Conservation (phyloP, 2,888 invertebrate species). For the Nasonovia ribisnigri region DNA sequence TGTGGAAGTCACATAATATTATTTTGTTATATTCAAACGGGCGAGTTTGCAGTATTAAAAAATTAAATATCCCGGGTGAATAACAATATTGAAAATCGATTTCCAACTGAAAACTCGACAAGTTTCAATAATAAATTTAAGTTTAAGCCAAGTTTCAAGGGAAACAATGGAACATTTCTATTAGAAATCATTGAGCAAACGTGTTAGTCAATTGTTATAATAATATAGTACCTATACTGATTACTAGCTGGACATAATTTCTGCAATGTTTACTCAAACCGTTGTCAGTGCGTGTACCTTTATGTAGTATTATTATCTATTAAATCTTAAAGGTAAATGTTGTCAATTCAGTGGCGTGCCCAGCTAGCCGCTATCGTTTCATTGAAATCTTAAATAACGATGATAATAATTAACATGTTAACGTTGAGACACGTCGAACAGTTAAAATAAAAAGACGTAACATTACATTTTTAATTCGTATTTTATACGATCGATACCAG, state of each 20-base stretch:
- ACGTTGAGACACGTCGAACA: background rate
- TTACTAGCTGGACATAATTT: background rate
- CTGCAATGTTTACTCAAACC: background rate
- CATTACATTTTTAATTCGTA: background rate
- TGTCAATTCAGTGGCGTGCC: background rate
- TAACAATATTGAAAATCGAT: conserved; percentile 35
- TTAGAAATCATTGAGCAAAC: background rate
- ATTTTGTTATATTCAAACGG: conserved; percentile 7
- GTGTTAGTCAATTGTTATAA: background rate
- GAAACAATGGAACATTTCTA: no score
- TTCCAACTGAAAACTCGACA: background rate
- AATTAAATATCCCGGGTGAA: conserved; percentile 16
- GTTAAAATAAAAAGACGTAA: background rate
- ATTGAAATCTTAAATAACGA: background rate
- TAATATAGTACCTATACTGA: no score
- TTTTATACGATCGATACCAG: background rate
- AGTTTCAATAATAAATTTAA: background rate
- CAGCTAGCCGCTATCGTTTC: background rate
- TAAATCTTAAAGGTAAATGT: background rate
- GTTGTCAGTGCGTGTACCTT: background rate
- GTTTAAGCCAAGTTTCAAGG: background rate
- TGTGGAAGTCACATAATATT: conserved; percentile 20
- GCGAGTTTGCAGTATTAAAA: background rate
- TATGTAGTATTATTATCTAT: background rate
- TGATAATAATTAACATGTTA: background rate